A percentile compares a stretch with the other conserved stretches of the same genome.
phyloP scores from a whole-genome alignment of 2,888 invertebrate species.

The Helicoverpa assulta region DNA sequence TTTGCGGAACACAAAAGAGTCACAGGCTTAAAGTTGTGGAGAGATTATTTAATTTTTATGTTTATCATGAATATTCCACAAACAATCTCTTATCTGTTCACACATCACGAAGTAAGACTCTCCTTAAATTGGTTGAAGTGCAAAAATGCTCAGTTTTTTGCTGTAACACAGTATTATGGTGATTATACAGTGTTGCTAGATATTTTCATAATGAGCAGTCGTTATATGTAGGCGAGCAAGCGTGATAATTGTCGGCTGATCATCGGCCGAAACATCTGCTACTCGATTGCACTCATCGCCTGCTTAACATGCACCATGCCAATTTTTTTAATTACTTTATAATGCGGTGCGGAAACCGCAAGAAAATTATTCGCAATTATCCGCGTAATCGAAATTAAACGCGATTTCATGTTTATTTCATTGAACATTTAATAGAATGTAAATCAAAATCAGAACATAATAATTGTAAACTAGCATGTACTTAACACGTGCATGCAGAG shows the following conservation, averaged over 20 bases:
- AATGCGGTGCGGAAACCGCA: conserved; percentile 68
- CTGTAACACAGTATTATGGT: conserved; percentile 33
- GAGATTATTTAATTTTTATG: conserved; percentile 16
- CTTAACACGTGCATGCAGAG: conserved; percentile 19
- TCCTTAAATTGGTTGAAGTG: conserved; percentile 24
- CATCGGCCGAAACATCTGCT: conserved; percentile 70
- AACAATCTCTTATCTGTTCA: conserved; percentile 17
- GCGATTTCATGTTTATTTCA: conserved; percentile 58
- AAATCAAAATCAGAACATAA: conserved; percentile 37
- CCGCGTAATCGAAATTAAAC: conserved; percentile 61
- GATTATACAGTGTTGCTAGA: conserved; percentile 59
- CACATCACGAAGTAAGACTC: conserved; percentile 23
- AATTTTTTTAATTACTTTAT: conserved; percentile 67
- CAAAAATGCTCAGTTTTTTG: conserved; percentile 37
- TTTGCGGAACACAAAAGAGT: conserved; percentile 5
- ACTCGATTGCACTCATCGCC: conserved; percentile 69
- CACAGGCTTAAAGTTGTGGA: conserved; percentile 5
- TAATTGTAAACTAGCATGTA: conserved; percentile 5
- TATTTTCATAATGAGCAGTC: conserved; percentile 68
- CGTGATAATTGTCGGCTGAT: conserved; percentile 77
- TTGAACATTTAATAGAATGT: conserved; percentile 46
- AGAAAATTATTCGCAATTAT: conserved; percentile 67
- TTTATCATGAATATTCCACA: conserved; percentile 16
- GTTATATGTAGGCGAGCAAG: conserved; percentile 75
- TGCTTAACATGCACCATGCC: conserved; percentile 67